Percentiles rank a stretch among this genome's conserved stretches.
Conservation (phyloP, 2,113 vertebrate species). For the Heteronetta atricapilla region DNA sequence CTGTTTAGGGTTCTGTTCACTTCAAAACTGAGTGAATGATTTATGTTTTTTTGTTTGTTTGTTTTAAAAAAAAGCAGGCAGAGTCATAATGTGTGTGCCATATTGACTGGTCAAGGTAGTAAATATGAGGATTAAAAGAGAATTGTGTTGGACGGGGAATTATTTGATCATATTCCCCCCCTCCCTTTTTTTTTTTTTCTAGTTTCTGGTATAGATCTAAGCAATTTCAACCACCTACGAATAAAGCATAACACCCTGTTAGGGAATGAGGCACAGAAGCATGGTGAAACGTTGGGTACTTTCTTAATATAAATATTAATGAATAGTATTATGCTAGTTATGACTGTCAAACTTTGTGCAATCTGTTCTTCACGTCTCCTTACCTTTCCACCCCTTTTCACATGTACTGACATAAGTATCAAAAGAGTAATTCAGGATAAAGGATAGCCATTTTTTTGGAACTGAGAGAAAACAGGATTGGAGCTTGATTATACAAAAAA, state of each 20-base stretch:
- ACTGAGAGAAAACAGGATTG: not conserved
- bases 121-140: not conserved
- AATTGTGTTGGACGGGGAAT: rapidly evolving
- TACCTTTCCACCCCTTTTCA: not conserved
- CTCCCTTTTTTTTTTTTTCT: too few relatives aligned
- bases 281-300: not conserved
- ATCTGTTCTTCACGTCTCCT: rapidly evolving
- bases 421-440: not conserved
- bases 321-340: not conserved
- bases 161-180: not conserved
- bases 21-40: not conserved
- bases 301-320: slow-evolving; percentile 4
- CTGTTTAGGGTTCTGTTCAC: not conserved
- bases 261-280: not conserved
- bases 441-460: not conserved
- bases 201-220: not conserved
- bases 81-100: not conserved
- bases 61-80: not conserved
- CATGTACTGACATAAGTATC: not conserved
- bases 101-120: not conserved
- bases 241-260: not conserved
- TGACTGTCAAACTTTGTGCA: not conserved
- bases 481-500: not conserved
- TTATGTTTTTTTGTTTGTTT: not conserved
- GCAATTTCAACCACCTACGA: not conserved